phyloP scores from a whole-genome alignment of 2,113 vertebrate genomes.

The Herpetotheres cachinnans region DNA sequence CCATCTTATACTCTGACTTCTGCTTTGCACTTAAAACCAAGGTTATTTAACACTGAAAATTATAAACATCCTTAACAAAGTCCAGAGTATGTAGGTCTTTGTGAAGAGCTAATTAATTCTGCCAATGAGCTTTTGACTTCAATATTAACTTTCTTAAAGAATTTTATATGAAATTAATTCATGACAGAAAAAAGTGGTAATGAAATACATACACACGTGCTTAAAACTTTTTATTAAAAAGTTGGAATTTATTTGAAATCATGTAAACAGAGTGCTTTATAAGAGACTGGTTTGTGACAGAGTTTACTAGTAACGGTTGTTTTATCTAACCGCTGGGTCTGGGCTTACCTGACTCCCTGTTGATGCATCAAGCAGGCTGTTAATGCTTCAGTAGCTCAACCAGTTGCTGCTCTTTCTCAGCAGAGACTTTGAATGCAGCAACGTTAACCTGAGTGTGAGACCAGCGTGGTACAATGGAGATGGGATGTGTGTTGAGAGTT shows the following conservation, averaged over 20 bases:
- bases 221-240: neutral
- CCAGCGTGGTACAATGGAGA: accelerated
- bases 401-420: neutral
- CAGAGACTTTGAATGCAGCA: neutral
- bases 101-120: neutral
- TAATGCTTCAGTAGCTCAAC: neutral
- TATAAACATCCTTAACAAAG: neutral
- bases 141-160: neutral
- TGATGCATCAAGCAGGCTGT: neutral
- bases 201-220: neutral
- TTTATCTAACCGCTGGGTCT: neutral
- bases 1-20: neutral
- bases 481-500: neutral
- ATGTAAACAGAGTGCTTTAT: neutral
- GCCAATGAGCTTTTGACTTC: neutral
- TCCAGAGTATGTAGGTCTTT: neutral
- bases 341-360: neutral
- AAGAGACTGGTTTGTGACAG: neutral
- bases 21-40: neutral
- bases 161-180: neutral
- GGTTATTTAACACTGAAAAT: neutral
- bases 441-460: neutral
- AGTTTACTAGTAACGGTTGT: neutral
- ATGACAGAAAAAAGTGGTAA: neutral
- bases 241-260: neutral